Conservation (phyloP, 92 coral and sea anemone genomes). For the Epizoanthus ramosus region DNA sequence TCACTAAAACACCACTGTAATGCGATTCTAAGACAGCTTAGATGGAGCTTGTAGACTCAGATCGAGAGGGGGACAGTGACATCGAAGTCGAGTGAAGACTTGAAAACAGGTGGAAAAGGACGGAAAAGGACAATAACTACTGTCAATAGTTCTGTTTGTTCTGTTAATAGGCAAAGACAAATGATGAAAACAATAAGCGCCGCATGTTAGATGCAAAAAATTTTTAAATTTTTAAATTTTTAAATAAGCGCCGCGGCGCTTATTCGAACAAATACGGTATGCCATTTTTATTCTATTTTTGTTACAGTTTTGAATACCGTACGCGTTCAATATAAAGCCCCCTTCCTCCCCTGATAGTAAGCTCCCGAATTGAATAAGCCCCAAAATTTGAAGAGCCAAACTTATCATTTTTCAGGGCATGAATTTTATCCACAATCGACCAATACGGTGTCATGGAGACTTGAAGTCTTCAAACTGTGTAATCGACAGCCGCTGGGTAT, state of each 20-base stretch:
- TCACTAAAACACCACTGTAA: no score
- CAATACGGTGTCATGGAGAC: constrained; percentile 79
- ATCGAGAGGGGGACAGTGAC: constrained; percentile 15
- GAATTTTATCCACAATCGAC: constrained; percentile 76
- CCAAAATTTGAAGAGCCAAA: no score
- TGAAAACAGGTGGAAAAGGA: constrained; percentile 1
- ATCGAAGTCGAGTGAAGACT: constrained; percentile 6
- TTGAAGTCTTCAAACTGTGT: constrained; percentile 86
- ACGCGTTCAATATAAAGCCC: no score
- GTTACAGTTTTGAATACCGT: no score
- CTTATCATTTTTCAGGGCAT: constrained; percentile 69
- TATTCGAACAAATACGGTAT: constrained; percentile 56
- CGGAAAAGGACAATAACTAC: constrained; percentile 1
- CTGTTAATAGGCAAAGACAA: constrained; percentile 9
- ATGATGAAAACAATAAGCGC: constrained; percentile 31
- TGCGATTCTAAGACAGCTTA: no score
- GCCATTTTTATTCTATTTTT: no score
- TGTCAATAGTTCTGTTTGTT: neutral
- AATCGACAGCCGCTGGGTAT: constrained; percentile 96
- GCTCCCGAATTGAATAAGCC: no score
- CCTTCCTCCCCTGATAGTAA: no score
- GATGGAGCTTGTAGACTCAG: constrained; percentile 5
- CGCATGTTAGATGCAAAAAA: no score
- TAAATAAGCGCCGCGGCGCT: constrained; percentile 59
- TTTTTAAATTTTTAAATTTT: no score